Conservation (phyloP, 2,797 vertebrate genomes). For the Enteromius anoplus region DNA sequence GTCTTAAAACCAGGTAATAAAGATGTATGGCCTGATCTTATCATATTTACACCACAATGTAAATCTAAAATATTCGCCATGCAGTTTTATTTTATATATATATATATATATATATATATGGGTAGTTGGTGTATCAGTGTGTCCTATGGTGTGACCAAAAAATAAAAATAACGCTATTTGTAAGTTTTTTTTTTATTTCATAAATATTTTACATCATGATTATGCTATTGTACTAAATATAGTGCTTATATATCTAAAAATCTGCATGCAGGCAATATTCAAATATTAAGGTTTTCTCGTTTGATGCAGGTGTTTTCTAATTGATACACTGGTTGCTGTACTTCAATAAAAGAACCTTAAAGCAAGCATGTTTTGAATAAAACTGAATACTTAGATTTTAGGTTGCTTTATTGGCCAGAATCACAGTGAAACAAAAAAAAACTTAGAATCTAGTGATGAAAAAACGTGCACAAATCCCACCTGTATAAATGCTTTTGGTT, state of each 20-base stretch:
- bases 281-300: not conserved
- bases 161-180: too few relatives aligned
- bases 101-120: not conserved
- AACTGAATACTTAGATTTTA: not conserved
- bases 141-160: too few relatives aligned
- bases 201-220: not conserved
- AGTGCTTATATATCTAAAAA: not conserved
- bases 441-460: not conserved
- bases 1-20: not conserved
- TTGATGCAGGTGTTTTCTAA: not conserved
- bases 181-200: not conserved
- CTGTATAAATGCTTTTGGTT: not conserved
- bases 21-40: not conserved
- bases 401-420: not conserved
- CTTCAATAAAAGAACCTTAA: not conserved
- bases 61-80: not conserved
- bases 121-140: too few relatives aligned
- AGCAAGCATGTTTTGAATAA: not conserved
- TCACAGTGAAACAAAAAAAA: not conserved
- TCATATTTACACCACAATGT: not conserved
- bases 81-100: not conserved
- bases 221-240: not conserved
- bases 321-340: not conserved
- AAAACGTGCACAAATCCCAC: not conserved
- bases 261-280: not conserved